Conservation (phyloP, 2,888 invertebrate species). For the Aquatica leii region DNA sequence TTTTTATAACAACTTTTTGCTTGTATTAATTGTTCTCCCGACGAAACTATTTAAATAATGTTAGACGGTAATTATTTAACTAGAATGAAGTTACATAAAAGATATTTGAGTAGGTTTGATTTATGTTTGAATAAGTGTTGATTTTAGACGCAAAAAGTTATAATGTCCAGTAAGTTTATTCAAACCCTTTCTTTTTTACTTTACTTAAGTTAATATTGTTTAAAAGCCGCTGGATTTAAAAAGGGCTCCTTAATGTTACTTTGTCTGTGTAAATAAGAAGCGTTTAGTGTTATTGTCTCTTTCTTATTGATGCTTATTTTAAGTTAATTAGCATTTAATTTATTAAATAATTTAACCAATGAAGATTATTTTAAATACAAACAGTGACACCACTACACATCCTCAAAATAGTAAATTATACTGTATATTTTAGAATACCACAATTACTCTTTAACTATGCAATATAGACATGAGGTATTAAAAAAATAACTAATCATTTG, state of each 20-base stretch:
- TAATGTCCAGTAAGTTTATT: constrained; percentile 34
- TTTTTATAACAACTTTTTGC: constrained; percentile 20
- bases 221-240: constrained; percentile 27
- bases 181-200: constrained; percentile 27
- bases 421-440: too few species aligned
- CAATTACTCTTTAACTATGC: too few species aligned
- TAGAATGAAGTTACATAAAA: constrained; percentile 32
- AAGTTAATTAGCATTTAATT: too few species aligned
- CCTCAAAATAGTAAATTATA: too few species aligned
- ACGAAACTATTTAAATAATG: constrained; percentile 22
- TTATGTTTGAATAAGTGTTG: constrained; percentile 25
- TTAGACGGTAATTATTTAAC: constrained; percentile 27
- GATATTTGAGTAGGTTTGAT: constrained; percentile 24
- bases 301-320: too few species aligned
- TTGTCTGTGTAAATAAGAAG: constrained; percentile 21
- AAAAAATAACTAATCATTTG: too few species aligned
- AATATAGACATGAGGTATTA: too few species aligned
- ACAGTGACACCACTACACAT: too few species aligned
- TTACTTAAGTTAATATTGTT: constrained; percentile 34
- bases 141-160: constrained; percentile 34
- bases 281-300: too few species aligned
- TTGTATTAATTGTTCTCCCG: constrained; percentile 27
- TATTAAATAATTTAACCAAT: too few species aligned
- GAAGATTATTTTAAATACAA: too few species aligned
- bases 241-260: constrained; percentile 40